Evolutionary conservation across 2,888 invertebrate genomes (phyloP).

Genomic region (Pseudeuparius sepicola): DNA sequence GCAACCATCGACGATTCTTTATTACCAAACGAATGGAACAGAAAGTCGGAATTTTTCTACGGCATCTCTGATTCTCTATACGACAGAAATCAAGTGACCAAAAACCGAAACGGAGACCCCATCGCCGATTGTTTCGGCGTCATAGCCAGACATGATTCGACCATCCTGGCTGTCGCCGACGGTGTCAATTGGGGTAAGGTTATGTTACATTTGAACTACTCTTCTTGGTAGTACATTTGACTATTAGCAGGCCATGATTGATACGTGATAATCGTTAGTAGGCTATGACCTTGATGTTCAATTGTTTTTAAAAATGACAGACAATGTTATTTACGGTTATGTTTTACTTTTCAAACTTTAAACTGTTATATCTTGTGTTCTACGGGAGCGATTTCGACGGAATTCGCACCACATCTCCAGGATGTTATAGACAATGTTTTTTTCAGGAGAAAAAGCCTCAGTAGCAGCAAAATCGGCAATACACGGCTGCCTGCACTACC

Average conservation of each 20-base stretch:
- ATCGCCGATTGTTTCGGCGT: conserved; percentile 83
- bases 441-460: conserved; percentile 62
- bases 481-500: conserved; percentile 73
- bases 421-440: too few species aligned
- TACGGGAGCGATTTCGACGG: too few species aligned
- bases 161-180: conserved; percentile 73
- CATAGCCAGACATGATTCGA: conserved; percentile 59
- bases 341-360: too few species aligned
- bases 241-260: too few species aligned
- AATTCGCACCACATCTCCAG: too few species aligned
- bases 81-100: conserved; percentile 71
- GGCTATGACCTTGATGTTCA: too few species aligned
- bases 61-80: conserved; percentile 71
- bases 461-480: conserved; percentile 78
- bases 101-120: conserved; percentile 62
- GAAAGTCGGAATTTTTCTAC: conserved; percentile 48
- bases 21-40: conserved; percentile 46
- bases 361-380: too few species aligned
- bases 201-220: neutral
- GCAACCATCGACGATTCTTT: conserved; percentile 25
- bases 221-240: neutral
- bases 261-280: too few species aligned
- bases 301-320: too few species aligned
- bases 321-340: too few species aligned
- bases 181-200: conserved; percentile 79